Evolutionary conservation across 2,113 vertebrate genomes (phyloP).

Genomic region (Tretioscincus oriximinensis): DNA sequence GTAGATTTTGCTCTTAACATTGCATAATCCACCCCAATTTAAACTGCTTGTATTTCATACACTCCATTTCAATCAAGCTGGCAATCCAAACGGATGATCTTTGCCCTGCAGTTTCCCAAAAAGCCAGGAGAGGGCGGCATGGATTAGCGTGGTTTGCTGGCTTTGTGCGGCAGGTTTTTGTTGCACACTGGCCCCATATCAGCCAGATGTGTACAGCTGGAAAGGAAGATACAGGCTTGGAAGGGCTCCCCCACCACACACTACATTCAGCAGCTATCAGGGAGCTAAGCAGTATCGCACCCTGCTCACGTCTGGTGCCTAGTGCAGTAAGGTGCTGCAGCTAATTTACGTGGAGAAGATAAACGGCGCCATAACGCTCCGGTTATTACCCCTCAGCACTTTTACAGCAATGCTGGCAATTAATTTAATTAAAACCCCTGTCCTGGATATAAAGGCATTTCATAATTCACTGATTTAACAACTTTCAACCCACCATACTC

Average conservation of each 20-base stretch:
- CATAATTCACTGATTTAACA: constrained; percentile 76
- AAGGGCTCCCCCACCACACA: neutral
- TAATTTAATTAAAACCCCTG: constrained; percentile 82
- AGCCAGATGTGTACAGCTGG: constrained; percentile 2
- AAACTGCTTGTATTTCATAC: neutral
- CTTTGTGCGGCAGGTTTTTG: neutral
- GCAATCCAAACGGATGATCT: neutral
- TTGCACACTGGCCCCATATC: neutral
- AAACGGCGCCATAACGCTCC: constrained; percentile 54
- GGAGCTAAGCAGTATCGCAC: constrained; percentile 2
- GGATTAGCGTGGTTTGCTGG: neutral
- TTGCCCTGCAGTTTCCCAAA: neutral
- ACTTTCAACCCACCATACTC: constrained; percentile 30
- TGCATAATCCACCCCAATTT: neutral
- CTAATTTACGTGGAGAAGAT: constrained; percentile 66
- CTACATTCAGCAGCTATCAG: neutral
- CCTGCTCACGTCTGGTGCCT: constrained; percentile 12
- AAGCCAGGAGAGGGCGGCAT: neutral
- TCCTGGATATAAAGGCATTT: constrained; percentile 68
- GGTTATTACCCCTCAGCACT: constrained; percentile 79
- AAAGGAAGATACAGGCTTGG: neutral
- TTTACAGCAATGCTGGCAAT: constrained; percentile 76
- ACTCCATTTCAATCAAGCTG: fast-evolving
- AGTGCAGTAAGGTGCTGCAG: constrained; percentile 49
- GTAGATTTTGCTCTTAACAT: neutral